Conservation (phyloP, 2,797 vertebrate species). For the Pygocentrus nattereri region DNA sequence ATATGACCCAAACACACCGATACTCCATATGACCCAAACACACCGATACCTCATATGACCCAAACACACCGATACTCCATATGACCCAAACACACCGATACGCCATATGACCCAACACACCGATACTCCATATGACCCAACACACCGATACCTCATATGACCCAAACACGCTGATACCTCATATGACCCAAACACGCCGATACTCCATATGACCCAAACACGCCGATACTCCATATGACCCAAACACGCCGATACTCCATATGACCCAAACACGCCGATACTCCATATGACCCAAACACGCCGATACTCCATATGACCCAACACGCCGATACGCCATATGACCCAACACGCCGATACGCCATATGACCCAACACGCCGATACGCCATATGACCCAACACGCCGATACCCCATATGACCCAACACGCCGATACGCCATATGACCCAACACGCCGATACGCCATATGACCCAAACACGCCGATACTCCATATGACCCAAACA, state of each 20-base stretch:
- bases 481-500: background rate
- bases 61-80: background rate
- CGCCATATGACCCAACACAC: background rate
- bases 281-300: background rate
- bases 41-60: too few species aligned
- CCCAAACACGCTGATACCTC: background rate
- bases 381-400: background rate
- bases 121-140: background rate
- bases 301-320: background rate
- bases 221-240: background rate
- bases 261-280: background rate
- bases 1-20: background rate
- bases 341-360: too few species aligned
- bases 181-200: too few species aligned
- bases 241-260: background rate
- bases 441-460: background rate
- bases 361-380: background rate
- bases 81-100: background rate
- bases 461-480: background rate
- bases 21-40: background rate
- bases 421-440: background rate
- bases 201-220: too few species aligned
- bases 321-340: too few species aligned
- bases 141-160: background rate
- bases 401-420: background rate